Percentiles rank a stretch among this genome's conserved stretches.
Evolutionary conservation across 2,888 invertebrate species (phyloP).

Genomic region (Aphodius granarius): DNA sequence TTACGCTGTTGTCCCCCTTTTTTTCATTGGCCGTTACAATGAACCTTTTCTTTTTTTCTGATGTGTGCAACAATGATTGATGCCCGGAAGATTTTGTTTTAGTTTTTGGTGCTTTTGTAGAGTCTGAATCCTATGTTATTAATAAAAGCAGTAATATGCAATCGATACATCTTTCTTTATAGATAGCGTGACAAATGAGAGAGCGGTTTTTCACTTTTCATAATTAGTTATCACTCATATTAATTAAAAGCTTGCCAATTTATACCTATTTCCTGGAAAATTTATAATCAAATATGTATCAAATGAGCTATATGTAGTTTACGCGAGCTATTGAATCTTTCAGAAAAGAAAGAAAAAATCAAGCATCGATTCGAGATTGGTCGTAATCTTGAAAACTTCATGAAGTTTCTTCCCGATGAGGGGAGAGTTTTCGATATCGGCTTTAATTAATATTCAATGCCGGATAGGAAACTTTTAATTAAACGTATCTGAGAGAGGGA

Average conservation of each 20-base stretch:
- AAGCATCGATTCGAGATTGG: not conserved
- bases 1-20: not conserved
- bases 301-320: not conserved
- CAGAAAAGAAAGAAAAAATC: not conserved
- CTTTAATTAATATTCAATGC: not conserved
- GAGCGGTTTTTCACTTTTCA: too few species aligned
- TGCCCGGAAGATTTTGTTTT: not conserved
- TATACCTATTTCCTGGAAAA: too few species aligned
- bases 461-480: not conserved
- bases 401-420: not conserved
- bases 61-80: not conserved
- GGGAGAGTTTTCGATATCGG: not conserved
- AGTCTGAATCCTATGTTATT: too few species aligned
- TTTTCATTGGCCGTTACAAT: not conserved
- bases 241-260: too few species aligned
- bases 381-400: not conserved
- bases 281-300: too few species aligned
- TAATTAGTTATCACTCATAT: too few species aligned
- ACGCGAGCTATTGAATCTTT: not conserved
- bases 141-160: too few species aligned
- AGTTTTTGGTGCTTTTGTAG: too few species aligned
- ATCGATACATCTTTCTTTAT: too few species aligned
- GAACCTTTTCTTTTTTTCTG: not conserved
- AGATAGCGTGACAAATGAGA: too few species aligned
- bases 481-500: not conserved